Conservation (phyloP, 1,140 invertebrate species). For the Zophobas morio region DNA sequence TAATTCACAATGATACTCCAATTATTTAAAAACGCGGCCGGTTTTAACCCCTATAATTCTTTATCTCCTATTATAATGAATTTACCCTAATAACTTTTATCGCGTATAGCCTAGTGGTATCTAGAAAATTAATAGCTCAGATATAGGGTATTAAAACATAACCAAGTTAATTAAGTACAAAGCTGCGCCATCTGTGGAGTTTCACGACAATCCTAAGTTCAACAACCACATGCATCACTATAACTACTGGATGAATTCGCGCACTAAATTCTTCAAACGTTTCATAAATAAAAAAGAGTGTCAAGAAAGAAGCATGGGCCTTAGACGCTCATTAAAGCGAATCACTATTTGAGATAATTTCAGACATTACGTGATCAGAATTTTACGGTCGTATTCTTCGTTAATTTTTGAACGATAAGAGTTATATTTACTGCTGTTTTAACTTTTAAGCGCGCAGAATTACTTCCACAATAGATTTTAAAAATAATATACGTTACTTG, state of each 20-base stretch:
- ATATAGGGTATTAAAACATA: slow-evolving; percentile 26
- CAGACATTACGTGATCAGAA: slow-evolving; percentile 30
- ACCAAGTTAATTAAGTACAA: slow-evolving; percentile 41
- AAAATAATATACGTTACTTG: neutral
- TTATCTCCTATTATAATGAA: slow-evolving; percentile 16
- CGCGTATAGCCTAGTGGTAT: slow-evolving; percentile 2
- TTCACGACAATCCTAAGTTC: slow-evolving; percentile 13
- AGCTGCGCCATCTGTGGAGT: slow-evolving; percentile 34
- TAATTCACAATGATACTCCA: too few species aligned
- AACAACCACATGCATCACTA: slow-evolving; percentile 36
- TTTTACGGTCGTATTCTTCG: slow-evolving; percentile 17
- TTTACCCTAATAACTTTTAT: slow-evolving; percentile 25
- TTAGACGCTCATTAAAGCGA: slow-evolving; percentile 33
- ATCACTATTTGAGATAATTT: slow-evolving; percentile 40
- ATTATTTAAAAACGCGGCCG: too few species aligned
- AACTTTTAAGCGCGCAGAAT: slow-evolving; percentile 5
- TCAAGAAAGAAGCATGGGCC: slow-evolving; percentile 33
- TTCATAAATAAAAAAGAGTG: slow-evolving; percentile 36
- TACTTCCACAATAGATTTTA: neutral
- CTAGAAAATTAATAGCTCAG: slow-evolving; percentile 35
- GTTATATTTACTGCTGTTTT: slow-evolving; percentile 20
- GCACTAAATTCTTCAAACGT: slow-evolving; percentile 19
- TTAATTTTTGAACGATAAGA: slow-evolving; percentile 37
- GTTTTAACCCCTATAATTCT: slow-evolving; percentile 13
- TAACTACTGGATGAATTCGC: slow-evolving; percentile 10